phyloP scores from a whole-genome alignment of 2,113 vertebrate genomes.

The Synodontis membranacea region DNA sequence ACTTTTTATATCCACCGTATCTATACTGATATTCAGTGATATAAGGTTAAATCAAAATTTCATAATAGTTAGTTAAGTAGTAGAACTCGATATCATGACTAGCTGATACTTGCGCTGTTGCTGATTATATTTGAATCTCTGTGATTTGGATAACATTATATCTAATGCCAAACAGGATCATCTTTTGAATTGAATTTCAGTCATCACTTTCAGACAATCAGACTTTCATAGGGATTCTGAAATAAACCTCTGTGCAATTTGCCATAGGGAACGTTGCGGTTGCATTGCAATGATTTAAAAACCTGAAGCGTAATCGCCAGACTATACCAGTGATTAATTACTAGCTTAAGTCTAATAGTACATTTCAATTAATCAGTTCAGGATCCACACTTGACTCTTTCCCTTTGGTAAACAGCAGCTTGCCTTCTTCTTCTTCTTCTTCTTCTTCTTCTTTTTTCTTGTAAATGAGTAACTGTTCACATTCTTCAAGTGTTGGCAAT shows the following conservation, averaged over 20 bases:
- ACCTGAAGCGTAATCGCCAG: background rate
- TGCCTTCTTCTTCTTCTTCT: too few species aligned
- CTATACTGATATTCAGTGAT: background rate
- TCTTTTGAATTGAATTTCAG: too few species aligned
- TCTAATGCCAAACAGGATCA: background rate
- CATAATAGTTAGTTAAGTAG: background rate
- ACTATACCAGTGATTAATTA: background rate
- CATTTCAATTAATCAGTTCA: constrained; percentile 21
- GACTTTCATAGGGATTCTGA: background rate
- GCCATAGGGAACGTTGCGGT: background rate
- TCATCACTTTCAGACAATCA: constrained; percentile 8
- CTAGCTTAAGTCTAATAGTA: constrained; percentile 10
- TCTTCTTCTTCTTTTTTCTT: constrained; percentile 3
- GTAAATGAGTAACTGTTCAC: constrained; percentile 23
- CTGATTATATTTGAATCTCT: background rate
- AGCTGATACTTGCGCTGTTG: background rate
- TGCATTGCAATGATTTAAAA: background rate
- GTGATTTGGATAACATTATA: background rate
- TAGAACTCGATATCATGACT: background rate
- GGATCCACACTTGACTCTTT: background rate
- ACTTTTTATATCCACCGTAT: background rate
- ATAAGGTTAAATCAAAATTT: background rate
- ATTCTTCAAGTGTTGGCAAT: constrained; percentile 31
- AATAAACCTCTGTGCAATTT: background rate
- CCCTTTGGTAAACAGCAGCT: background rate